Evolutionary conservation across 2,888 invertebrate genomes (phyloP).

Genomic region (Lingula anatina): DNA sequence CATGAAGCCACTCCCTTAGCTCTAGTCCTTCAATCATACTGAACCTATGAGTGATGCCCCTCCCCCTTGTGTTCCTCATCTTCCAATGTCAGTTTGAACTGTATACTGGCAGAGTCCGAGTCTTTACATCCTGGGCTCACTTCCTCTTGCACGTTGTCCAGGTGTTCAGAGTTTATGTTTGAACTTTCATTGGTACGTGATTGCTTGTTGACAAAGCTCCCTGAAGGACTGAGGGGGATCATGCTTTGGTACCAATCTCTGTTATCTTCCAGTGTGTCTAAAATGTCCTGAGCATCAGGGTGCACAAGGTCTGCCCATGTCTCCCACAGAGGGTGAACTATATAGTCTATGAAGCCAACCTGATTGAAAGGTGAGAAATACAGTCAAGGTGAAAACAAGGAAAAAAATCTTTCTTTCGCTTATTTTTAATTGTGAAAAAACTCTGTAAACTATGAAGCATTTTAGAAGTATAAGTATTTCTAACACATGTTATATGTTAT

Average conservation of each 20-base stretch:
- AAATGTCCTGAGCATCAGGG: slow-evolving; percentile 96
- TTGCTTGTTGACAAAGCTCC: slow-evolving; percentile 26
- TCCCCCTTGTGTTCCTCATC: not conserved
- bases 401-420: not conserved
- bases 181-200: not conserved
- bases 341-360: slow-evolving; percentile 99
- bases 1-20: too few relatives aligned
- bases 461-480: not conserved
- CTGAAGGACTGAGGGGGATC: slow-evolving; percentile 83
- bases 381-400: not conserved
- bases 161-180: too few relatives aligned
- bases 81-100: slow-evolving; percentile 1
- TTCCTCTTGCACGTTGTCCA: too few relatives aligned
- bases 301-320: slow-evolving; percentile 99
- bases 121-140: too few relatives aligned
- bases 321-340: slow-evolving; percentile 99
- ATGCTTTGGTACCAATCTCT: slow-evolving; percentile 90
- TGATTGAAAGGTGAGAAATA: slow-evolving; percentile 34
- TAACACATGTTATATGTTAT: too few relatives aligned
- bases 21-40: too few relatives aligned
- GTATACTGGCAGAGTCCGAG: not conserved
- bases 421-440: not conserved
- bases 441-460: not conserved
- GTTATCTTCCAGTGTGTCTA: slow-evolving; percentile 97
- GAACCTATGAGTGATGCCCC: not conserved